A percentile compares a stretch with the other conserved stretches of the same genome.
phyloP scores from a whole-genome alignment of 2,797 vertebrate genomes.

The Pseudochirops corinnae region DNA sequence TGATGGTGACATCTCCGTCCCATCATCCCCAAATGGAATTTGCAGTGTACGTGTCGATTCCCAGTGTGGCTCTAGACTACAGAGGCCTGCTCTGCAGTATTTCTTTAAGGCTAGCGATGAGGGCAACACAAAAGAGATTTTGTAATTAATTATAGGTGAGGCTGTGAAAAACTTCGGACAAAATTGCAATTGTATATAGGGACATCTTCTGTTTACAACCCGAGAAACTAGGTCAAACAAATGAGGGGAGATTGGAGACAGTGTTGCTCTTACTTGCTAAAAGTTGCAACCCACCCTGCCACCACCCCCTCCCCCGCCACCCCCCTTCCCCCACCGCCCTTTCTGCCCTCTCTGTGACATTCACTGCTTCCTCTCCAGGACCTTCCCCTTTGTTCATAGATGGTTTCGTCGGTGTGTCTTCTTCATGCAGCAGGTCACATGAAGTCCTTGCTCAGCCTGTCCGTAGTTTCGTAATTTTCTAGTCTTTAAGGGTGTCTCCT shows the following conservation, averaged over 20 bases:
- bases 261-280: slow-evolving; percentile 40
- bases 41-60: not conserved
- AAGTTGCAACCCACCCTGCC: slow-evolving; percentile 30
- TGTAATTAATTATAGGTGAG: not conserved
- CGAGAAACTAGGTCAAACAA: slow-evolving; percentile 56
- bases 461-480: not conserved
- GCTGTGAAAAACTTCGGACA: not conserved
- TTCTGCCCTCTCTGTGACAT: not conserved
- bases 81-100: not conserved
- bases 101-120: not conserved
- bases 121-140: not conserved
- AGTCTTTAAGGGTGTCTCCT: not conserved
- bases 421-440: not conserved
- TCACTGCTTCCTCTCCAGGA: not conserved
- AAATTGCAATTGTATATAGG: not conserved
- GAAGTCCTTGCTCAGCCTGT: not conserved
- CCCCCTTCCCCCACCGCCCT: not conserved
- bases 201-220: slow-evolving; percentile 20
- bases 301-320: not conserved
- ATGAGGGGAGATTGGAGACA: slow-evolving; percentile 30
- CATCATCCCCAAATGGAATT: not conserved
- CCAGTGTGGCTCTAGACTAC: not conserved
- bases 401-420: not conserved
- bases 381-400: not conserved
- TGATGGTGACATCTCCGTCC: not conserved